Evolutionary conservation across 1,140 invertebrate species (phyloP).

Genomic region (Nephotettix cincticeps): DNA sequence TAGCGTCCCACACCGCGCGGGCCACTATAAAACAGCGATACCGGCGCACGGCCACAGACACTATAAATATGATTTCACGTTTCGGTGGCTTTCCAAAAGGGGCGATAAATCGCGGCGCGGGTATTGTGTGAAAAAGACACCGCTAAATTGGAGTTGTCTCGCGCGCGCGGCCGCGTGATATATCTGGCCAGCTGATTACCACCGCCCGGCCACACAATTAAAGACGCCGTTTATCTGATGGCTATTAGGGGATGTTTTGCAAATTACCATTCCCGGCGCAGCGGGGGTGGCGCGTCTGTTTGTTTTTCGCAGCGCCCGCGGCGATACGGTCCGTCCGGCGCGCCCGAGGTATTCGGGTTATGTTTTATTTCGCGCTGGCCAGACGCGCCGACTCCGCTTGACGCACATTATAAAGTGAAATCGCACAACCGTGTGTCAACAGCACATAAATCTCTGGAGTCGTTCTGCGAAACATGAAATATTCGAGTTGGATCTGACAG

Average conservation of each 20-base stretch:
- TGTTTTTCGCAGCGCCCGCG: constrained; percentile 15
- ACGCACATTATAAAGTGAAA: too few species aligned
- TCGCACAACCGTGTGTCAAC: too few species aligned
- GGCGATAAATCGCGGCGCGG: not conserved
- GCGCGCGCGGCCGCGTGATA: not conserved
- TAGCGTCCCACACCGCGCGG: too few species aligned
- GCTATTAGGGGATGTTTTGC: constrained; percentile 15
- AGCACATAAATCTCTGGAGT: too few species aligned
- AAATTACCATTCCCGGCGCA: constrained; percentile 5
- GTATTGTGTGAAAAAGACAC: constrained; percentile 17
- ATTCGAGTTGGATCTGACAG: too few species aligned
- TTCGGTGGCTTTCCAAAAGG: constrained; percentile 9
- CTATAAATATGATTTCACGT: constrained; percentile 22
- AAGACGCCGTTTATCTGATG: not conserved
- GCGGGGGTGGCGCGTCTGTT: constrained; percentile 8
- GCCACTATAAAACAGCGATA: constrained; percentile 4
- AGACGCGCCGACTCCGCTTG: too few species aligned
- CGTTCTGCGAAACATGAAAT: too few species aligned
- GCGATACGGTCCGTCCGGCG: not conserved
- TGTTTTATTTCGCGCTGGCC: not conserved
- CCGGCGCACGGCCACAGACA: not conserved
- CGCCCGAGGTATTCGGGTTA: not conserved
- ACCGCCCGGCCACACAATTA: not conserved
- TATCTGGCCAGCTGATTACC: not conserved
- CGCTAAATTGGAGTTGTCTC: constrained; percentile 18